These are phyloP conservation scores for Eulemur albifrons DNA, from an alignment of 2,797 vertebrate species.

Conservation along the genomic window DNA sequence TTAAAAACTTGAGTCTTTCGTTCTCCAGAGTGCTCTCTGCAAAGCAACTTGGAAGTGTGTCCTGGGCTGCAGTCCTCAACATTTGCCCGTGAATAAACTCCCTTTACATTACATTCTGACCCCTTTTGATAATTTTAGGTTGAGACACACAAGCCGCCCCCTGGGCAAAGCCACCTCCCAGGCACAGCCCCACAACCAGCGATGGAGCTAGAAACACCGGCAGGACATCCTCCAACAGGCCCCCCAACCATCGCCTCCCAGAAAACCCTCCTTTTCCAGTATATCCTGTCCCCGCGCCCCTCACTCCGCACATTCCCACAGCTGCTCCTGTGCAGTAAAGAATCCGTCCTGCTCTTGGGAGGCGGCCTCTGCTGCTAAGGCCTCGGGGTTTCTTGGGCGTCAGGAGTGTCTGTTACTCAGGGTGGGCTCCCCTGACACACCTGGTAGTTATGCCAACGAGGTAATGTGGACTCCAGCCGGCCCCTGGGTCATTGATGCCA, in stretches of 20 bases:
- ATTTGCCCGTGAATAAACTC: too few relatives aligned
- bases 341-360: background rate
- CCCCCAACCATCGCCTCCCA: background rate
- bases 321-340: background rate
- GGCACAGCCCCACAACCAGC: background rate
- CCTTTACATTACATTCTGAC: too few relatives aligned
- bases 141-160: too few relatives aligned
- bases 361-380: too few relatives aligned
- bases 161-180: background rate
- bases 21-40: background rate
- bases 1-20: background rate
- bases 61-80: too few relatives aligned
- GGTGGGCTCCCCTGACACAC: background rate
- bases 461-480: too few relatives aligned
- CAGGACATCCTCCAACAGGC: background rate
- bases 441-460: too few relatives aligned
- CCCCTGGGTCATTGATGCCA: background rate
- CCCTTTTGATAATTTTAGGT: too few relatives aligned
- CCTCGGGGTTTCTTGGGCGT: background rate
- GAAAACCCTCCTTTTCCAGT: background rate
- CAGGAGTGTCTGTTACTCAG: fast-evolving
- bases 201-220: background rate
- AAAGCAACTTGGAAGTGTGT: too few relatives aligned
- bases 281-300: too few relatives aligned
- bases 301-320: background rate